These are phyloP conservation scores for Oxyteleia sp. DNA, from an alignment of 2,888 invertebrate species.

Conservation along the genomic window DNA sequence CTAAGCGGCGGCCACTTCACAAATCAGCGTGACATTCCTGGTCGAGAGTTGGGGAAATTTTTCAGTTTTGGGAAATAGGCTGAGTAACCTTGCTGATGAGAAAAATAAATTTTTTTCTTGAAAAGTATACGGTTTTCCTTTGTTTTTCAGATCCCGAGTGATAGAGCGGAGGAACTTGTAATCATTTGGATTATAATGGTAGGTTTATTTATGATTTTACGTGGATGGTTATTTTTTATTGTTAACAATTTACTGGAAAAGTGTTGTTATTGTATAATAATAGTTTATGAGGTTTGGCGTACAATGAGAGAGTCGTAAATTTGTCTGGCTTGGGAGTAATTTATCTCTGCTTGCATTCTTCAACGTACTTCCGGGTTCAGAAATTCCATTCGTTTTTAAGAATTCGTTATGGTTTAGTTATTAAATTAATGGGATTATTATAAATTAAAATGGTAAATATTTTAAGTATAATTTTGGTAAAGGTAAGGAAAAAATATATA, in stretches of 20 bases:
- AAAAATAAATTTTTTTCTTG: no score
- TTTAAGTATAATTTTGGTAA: no score
- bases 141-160: slow-evolving; percentile 2
- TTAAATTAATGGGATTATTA: no score
- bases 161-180: slow-evolving; percentile 2
- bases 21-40: slow-evolving; percentile 25
- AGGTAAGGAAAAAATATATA: no score
- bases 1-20: neutral
- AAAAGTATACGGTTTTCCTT: neutral
- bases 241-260: neutral
- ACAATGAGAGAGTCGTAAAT: neutral
- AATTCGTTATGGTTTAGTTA: no score
- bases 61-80: slow-evolving; percentile 22
- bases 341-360: neutral
- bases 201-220: slow-evolving; percentile 31
- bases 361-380: slow-evolving; percentile 32
- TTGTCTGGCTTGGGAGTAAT: slow-evolving; percentile 9
- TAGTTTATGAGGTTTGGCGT: slow-evolving; percentile 14
- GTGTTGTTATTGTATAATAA: slow-evolving; percentile 13
- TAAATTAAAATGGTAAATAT: no score
- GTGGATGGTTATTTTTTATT: neutral
- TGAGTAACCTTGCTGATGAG: slow-evolving; percentile 6
- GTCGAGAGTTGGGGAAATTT: neutral
- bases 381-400: slow-evolving; percentile 8
- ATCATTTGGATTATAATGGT: slow-evolving; percentile 4